A percentile compares a stretch with the other conserved stretches of the same genome.
phyloP scores from a whole-genome alignment of 2,797 vertebrate genomes.

The Zalophus californianus region DNA sequence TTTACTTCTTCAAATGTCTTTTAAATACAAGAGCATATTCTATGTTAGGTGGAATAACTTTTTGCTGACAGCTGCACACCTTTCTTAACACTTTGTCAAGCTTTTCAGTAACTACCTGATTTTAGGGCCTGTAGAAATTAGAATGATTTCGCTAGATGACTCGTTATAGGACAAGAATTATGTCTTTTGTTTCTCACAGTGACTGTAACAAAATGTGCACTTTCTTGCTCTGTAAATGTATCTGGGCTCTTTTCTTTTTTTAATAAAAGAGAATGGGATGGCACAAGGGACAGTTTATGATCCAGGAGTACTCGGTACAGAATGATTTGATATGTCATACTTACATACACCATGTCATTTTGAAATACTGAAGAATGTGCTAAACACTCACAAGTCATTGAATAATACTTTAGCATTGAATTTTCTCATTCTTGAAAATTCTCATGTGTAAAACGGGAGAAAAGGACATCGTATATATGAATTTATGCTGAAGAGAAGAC shows the following conservation, averaged over 20 bases:
- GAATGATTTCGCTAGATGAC: slow-evolving; percentile 26
- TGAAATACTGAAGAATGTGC: slow-evolving; percentile 11
- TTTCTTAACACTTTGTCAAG: not conserved
- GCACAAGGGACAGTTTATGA: not conserved
- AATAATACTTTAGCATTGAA: slow-evolving; percentile 7
- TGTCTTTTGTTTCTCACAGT: slow-evolving; percentile 19
- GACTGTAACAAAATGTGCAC: not conserved
- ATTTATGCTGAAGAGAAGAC: not conserved
- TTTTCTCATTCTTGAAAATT: slow-evolving; percentile 54
- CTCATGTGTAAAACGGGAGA: not conserved
- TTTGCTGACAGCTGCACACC: not conserved
- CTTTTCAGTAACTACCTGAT: not conserved
- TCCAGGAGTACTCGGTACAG: not conserved
- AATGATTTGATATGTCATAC: not conserved
- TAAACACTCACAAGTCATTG: not conserved
- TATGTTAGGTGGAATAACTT: not conserved
- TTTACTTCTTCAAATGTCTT: not conserved
- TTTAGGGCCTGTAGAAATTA: not conserved
- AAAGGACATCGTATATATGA: not conserved
- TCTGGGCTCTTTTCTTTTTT: not conserved
- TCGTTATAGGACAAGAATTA: not conserved
- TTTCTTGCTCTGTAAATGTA: slow-evolving; percentile 18
- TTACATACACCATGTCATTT: not conserved
- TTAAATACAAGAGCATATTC: not conserved
- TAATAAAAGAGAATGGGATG: not conserved